phyloP scores from a whole-genome alignment of 2,797 vertebrate genomes.

The Sebastes vulpes region DNA sequence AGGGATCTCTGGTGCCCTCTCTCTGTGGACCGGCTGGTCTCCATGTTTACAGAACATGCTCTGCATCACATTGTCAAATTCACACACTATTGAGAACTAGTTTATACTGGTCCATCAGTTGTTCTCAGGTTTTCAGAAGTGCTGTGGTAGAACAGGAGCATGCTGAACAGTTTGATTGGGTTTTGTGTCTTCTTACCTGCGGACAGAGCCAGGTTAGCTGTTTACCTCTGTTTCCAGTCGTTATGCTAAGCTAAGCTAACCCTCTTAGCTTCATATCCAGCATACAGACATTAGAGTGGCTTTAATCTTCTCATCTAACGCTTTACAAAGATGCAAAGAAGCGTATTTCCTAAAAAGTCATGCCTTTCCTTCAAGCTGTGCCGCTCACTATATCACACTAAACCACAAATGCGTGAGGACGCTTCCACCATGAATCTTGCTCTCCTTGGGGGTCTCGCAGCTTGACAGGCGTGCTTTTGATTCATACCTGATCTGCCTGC shows the following conservation, averaged over 20 bases:
- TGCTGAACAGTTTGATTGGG: not conserved
- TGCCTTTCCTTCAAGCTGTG: not conserved
- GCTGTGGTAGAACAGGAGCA: not conserved
- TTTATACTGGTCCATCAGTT: not conserved
- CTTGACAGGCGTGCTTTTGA: slow-evolving; percentile 52
- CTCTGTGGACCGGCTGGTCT: slow-evolving; percentile 40
- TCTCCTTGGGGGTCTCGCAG: slow-evolving; percentile 46
- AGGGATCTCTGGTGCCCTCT: slow-evolving; percentile 69
- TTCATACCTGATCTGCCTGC: slow-evolving; percentile 47
- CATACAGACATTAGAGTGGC: not conserved
- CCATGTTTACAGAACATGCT: not conserved
- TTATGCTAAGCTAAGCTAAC: not conserved
- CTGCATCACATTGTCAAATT: not conserved
- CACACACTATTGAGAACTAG: not conserved
- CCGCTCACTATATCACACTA: not conserved
- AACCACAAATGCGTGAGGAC: slow-evolving; percentile 17
- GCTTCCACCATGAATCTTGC: slow-evolving; percentile 11
- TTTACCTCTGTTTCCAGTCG: not conserved
- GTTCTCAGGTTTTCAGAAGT: not conserved
- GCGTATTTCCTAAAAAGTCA: not conserved
- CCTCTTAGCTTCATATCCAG: not conserved
- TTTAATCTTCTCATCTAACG: not conserved
- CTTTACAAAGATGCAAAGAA: not conserved
- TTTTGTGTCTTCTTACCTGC: not conserved
- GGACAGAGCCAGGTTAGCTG: not conserved